Percentiles rank a stretch among this genome's conserved stretches.
Evolutionary conservation across 2,797 vertebrate genomes (phyloP).

Genomic region (Bovichtus variegatus): DNA sequence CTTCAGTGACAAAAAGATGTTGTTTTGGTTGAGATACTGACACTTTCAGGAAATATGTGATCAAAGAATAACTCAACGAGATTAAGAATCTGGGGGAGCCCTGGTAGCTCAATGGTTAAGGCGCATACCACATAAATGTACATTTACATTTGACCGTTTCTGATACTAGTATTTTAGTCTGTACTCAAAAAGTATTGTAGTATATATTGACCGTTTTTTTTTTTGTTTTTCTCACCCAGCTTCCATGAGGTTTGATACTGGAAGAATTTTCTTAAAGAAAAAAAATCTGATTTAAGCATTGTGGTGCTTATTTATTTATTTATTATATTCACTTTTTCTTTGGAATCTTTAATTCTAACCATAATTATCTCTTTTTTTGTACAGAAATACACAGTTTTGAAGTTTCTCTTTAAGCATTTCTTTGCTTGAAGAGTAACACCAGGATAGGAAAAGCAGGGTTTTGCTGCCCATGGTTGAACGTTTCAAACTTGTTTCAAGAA

Average conservation of each 20-base stretch:
- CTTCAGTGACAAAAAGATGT: too few species aligned
- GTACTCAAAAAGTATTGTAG: neutral
- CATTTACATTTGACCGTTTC: too few species aligned
- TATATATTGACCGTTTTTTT: neutral
- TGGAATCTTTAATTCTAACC: neutral
- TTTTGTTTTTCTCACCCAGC: neutral
- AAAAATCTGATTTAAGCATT: neutral
- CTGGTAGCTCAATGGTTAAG: too few species aligned
- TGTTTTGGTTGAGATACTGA: too few species aligned
- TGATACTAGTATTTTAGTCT: too few species aligned
- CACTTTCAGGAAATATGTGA: too few species aligned
- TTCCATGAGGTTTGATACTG: neutral
- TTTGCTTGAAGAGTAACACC: neutral
- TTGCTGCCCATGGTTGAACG: too few species aligned
- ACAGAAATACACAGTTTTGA: neutral
- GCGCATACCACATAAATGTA: too few species aligned
- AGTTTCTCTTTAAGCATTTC: neutral
- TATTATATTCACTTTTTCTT: neutral
- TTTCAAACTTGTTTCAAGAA: too few species aligned
- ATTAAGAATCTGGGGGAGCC: too few species aligned
- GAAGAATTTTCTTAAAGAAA: neutral
- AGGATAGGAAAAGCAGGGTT: too few species aligned
- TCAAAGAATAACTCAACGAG: too few species aligned
- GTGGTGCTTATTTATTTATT: neutral
- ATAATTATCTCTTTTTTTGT: neutral